Conservation (phyloP, 92 coral and sea anemone species). For the Epizoanthus illoricatus region DNA sequence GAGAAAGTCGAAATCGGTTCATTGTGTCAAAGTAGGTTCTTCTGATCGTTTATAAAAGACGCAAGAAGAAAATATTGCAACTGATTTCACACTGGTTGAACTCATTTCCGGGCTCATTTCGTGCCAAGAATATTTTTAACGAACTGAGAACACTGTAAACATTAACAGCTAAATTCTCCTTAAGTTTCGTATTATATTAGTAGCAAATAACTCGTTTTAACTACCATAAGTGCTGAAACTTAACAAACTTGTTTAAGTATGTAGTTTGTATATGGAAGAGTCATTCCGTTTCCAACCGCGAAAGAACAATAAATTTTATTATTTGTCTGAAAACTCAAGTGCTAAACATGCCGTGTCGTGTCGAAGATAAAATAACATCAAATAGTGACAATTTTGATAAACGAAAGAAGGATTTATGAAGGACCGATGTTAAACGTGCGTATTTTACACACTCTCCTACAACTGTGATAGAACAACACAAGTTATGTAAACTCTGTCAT, state of each 20-base stretch:
- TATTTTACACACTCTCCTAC: background rate
- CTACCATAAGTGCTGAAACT: background rate
- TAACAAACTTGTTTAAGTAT: conserved; percentile 3
- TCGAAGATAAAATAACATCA: background rate
- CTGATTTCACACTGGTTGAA: background rate
- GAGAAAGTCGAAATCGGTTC: background rate
- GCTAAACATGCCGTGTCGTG: conserved; percentile 8
- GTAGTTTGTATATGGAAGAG: background rate
- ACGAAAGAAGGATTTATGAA: too few species aligned
- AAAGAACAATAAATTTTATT: conserved; percentile 7
- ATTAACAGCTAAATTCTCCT: background rate
- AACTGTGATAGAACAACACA: background rate
- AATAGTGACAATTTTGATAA: background rate
- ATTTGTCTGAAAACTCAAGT: background rate
- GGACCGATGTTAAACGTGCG: background rate
- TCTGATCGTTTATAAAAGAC: background rate
- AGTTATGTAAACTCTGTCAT: background rate
- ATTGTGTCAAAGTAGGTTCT: background rate
- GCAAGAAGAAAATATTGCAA: background rate
- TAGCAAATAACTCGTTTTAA: background rate
- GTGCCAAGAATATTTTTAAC: background rate
- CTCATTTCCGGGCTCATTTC: background rate
- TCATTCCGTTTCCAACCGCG: background rate
- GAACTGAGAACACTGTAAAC: background rate
- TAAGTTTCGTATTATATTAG: background rate